These are phyloP conservation scores for Cygnus buccinator DNA, from an alignment of 2,113 vertebrate species.

Conservation along the genomic window DNA sequence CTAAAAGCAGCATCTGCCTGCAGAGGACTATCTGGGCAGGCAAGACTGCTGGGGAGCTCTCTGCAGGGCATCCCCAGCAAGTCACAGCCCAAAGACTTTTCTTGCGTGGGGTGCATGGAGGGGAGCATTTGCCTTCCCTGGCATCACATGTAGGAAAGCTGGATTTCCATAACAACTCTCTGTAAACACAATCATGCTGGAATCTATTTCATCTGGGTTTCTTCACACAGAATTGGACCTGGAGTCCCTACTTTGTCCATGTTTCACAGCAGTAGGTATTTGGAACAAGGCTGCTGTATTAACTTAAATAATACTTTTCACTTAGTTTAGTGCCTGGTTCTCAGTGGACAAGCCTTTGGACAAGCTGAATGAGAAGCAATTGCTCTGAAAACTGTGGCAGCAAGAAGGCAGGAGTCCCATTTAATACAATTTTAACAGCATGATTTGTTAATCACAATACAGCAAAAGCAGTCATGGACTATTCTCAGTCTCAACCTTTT, in stretches of 20 bases:
- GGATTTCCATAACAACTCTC: neutral
- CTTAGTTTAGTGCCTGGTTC: neutral
- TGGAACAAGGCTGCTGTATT: neutral
- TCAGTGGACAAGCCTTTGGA: neutral
- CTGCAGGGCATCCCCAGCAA: neutral
- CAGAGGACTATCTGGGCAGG: neutral
- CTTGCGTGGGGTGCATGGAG: rapidly evolving
- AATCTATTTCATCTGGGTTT: neutral
- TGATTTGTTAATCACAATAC: neutral
- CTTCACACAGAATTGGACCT: neutral
- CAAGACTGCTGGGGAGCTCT: neutral
- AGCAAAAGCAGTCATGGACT: neutral
- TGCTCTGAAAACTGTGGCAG: neutral
- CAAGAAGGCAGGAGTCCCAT: neutral
- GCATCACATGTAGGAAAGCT: rapidly evolving
- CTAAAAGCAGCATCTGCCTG: neutral
- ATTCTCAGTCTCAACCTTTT: neutral
- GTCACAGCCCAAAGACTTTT: neutral
- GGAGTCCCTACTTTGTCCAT: neutral
- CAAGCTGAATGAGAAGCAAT: neutral
- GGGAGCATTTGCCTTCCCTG: neutral
- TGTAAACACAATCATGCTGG: neutral
- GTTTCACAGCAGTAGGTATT: neutral
- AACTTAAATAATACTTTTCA: neutral
- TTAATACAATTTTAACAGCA: neutral